Conservation (phyloP, 2,113 vertebrate genomes). For the Lasiurus borealis region DNA sequence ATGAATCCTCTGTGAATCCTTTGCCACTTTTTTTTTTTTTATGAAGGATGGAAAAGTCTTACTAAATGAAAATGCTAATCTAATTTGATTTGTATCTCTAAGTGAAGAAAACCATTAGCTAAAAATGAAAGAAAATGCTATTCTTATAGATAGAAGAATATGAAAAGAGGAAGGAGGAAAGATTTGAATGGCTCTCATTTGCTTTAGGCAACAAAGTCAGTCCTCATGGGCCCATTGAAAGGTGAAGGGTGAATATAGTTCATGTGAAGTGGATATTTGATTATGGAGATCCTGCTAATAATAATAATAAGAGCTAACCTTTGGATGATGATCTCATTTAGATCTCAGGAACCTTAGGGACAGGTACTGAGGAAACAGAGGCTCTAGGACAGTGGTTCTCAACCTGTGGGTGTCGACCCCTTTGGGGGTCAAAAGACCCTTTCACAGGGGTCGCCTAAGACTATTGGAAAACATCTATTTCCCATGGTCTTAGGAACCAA, state of each 20-base stretch:
- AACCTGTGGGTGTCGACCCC: too few relatives aligned
- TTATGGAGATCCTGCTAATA: not conserved
- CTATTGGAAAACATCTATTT: too few relatives aligned
- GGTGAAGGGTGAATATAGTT: not conserved
- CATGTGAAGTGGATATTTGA: not conserved
- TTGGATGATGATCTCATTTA: not conserved
- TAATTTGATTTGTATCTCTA: not conserved
- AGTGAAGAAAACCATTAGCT: not conserved
- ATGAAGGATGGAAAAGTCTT: not conserved
- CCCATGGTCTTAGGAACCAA: too few relatives aligned
- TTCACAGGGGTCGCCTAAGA: too few relatives aligned
- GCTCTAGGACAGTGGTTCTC: not conserved
- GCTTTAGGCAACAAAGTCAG: not conserved
- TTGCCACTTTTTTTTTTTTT: not conserved
- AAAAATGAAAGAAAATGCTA: not conserved
- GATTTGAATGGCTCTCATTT: not conserved
- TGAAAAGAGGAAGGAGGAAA: not conserved
- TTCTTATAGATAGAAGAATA: not conserved
- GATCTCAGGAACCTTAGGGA: not conserved
- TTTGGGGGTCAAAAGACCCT: too few relatives aligned
- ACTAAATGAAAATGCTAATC: not conserved
- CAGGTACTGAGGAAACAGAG: not conserved
- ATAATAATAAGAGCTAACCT: not conserved
- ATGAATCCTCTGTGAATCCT: not conserved
- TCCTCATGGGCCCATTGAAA: rapidly evolving